Evolutionary conservation across 1,140 invertebrate species (phyloP), one percentile per base, ranked within the genome.

Genomic region (Ceratosolen fusciceps): DNA sequence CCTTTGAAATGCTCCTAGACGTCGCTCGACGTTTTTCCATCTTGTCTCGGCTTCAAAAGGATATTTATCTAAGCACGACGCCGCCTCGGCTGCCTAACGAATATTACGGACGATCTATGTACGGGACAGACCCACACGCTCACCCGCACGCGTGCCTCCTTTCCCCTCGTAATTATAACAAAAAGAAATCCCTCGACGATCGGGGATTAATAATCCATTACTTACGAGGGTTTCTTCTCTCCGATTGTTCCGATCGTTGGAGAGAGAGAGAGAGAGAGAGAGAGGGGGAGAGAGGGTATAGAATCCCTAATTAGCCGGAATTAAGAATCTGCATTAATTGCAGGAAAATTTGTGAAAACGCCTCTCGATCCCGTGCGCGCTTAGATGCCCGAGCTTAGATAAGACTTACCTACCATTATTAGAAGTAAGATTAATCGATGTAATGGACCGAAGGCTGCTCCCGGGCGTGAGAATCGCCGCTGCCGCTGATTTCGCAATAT

Each of bases 391-490:
- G 9, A 5, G 7, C 19, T 14, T 5, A 56, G 54, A 74, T 74
- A 58, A 74, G 71, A 47, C 37, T 16, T 37, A 26, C 37, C n/a
- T n/a, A n/a, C n/a, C n/a, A n/a, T n/a, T 34, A 62, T 62, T n/a
- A 29, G 37, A 62, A 74, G 62, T 74, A 74, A 74, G 54, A 58
- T 58, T 74, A 62, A 62, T 62, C 73, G 24, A 62, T 62, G 43
- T 70, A 77, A 67, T 62, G 24, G n/a, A 62, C 14, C 16, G 16
- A 14, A 39, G 19, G 24, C 70, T 29, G 24, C 70, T 29, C 68
- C 10, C 16, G 29, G n/a, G n/a, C 9, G 16, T 37, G 60, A 62
- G 31, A 62, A 62, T 62, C 34, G 34, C 29, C 1, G n/a, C n/a
- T n/a, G 9, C 1, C 31, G 7, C 12, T 34, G 31, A 34, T 37